These are phyloP conservation scores for Hemichromis elongatus DNA, from an alignment of 2,113 vertebrate species.

Conservation along the genomic window DNA sequence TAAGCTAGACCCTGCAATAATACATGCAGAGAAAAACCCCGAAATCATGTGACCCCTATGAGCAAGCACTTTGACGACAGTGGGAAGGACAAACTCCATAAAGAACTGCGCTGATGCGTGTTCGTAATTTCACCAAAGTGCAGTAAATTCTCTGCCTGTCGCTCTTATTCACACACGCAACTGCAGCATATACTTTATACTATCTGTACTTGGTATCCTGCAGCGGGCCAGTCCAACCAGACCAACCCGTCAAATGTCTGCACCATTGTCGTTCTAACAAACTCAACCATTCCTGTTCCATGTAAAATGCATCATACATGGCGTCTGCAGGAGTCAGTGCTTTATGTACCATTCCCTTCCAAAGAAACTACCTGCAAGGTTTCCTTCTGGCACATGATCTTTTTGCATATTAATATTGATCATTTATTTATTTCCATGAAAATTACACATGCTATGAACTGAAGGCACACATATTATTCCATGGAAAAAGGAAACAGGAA, in stretches of 20 bases:
- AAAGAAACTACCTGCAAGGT: background rate
- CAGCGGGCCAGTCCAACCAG: background rate
- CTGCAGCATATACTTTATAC: background rate
- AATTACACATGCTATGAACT: too few species aligned
- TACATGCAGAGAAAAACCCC: too few species aligned
- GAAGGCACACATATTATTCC: too few species aligned
- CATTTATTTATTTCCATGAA: too few species aligned
- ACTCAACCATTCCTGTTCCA: rapidly evolving
- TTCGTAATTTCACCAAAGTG: background rate
- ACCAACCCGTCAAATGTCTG: background rate
- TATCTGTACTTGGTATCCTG: background rate
- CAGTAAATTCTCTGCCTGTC: background rate
- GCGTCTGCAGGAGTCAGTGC: background rate
- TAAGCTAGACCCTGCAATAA: too few species aligned
- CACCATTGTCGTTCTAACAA: rapidly evolving
- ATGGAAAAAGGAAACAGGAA: too few species aligned
- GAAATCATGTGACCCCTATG: too few species aligned
- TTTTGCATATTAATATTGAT: background rate
- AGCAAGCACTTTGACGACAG: too few species aligned
- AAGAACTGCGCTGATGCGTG: background rate
- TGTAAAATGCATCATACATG: background rate
- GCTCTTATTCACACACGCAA: background rate
- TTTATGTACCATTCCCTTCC: background rate
- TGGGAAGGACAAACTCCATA: background rate
- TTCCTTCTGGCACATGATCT: background rate